These are phyloP conservation scores for Ypsolopha scabrella DNA, from an alignment of 2,888 invertebrate genomes.

Conservation along the genomic window DNA sequence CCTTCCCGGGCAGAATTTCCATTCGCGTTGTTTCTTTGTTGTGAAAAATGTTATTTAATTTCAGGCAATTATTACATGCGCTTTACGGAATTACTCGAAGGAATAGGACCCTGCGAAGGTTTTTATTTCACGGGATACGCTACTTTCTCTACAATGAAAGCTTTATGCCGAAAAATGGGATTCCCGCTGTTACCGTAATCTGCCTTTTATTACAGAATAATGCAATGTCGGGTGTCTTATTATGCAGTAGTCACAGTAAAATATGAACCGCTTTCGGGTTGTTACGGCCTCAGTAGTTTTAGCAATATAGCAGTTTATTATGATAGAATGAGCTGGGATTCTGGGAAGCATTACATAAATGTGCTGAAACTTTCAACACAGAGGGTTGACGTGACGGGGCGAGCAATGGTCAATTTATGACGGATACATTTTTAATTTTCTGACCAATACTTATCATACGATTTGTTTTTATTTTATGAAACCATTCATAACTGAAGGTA, in stretches of 20 bases:
- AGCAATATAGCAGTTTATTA: too few species aligned
- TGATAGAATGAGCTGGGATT: too few species aligned
- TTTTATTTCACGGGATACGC: slow-evolving; percentile 44
- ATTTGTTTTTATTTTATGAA: too few species aligned
- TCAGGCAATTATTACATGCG: slow-evolving; percentile 65
- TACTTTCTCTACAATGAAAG: slow-evolving; percentile 48
- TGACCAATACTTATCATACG: too few species aligned
- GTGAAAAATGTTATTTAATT: slow-evolving; percentile 67
- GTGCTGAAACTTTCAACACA: too few species aligned
- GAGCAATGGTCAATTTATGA: too few species aligned
- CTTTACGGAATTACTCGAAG: slow-evolving; percentile 65
- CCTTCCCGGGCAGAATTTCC: slow-evolving; percentile 44
- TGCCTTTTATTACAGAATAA: slow-evolving; percentile 29
- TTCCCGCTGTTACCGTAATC: slow-evolving; percentile 49
- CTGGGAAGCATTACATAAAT: too few species aligned
- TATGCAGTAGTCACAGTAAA: slow-evolving; percentile 3
- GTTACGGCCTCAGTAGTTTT: slow-evolving; percentile 11
- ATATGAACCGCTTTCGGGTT: slow-evolving; percentile 2
- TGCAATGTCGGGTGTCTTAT: background rate
- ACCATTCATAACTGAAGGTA: too few species aligned
- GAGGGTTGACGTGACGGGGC: too few species aligned
- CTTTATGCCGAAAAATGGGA: slow-evolving; percentile 49
- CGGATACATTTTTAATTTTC: too few species aligned
- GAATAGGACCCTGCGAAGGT: slow-evolving; percentile 51
- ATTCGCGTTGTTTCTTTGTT: slow-evolving; percentile 55